Base-by-base conservation (phyloP, 2,888 invertebrate species). In the Phortica okadai region DNA sequence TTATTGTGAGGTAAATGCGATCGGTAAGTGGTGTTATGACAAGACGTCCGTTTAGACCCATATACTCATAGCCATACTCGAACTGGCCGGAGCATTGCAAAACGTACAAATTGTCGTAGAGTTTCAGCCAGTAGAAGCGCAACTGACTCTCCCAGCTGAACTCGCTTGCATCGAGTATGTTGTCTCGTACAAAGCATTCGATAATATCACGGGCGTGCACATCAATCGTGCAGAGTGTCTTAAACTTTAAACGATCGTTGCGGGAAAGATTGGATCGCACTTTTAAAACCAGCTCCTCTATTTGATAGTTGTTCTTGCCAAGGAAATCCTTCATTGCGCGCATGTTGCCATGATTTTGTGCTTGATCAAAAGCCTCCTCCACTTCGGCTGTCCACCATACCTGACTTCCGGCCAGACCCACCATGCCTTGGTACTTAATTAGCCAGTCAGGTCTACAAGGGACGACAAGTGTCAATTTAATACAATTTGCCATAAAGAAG, bases 341-440 rank as follows among this genome's bases (percentile, higher is more conserved):
- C 90, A 97, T 97, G 81, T 95, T 94, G 3, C 97, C 97, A 79
- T 93, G 93, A 7, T 93, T 92, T 75, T 89, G 87, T 1, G 92
- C 86, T 88, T 94, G 95, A 5, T 90, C 91, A 90, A 98, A 98
- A 0, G 97, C 96, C 88, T 98, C 96, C 89, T 98, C 98, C 0
- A 97, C 97, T 90, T 98, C 98, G 7, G 97, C 97, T 0, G 98
- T 98, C 98, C 98, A 98, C 98, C 98, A 98, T 1, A 98, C 95
- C 85, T 96, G 96, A 92, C 97, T 97, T 0, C 96, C 96, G 0
- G 95, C 96, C 21, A 97, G 92, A 81, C 95, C 94, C 66, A 97
- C 94, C 96, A 97, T 97, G 73, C 98, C 98, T 90, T 96, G 96
- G 91, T 96, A 97, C 83, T 96, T 95, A 89, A 97, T 88, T 93